Base-by-base conservation (phyloP, 1,140 invertebrate species). In the Leguminivora glycinivorella region DNA sequence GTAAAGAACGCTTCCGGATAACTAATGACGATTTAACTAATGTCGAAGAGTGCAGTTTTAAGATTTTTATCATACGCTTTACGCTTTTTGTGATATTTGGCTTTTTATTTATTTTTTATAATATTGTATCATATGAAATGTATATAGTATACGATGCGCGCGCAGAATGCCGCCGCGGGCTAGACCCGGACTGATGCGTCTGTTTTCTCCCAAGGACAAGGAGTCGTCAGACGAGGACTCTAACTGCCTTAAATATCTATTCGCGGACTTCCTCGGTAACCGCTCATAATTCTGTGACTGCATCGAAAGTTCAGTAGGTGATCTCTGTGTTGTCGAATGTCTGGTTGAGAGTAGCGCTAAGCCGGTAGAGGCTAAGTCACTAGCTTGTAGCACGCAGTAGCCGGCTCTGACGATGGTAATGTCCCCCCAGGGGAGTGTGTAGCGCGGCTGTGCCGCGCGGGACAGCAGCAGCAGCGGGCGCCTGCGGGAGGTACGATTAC, bases 181-280 rank as follows among this genome's bases (percentile, higher is more conserved):
- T 52, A 1, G 19, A 52, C 47, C 47, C 71, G 75, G 74, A 84
- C 76, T 81, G 73, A 83, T 70, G 58, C 83, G 76, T 87, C 67
- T 87, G 70, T 89, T 86, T 88, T 86, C 82, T 84, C 83, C 83
- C 75, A 89, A 90, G 88, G 87, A 87, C 80, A 83, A 89, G 87
- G 84, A 86, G 70, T 92, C 91, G 77, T 93, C 92, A 83, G 93
- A 94, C 92, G 93, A 93, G 84, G 92, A 93, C 86, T 92, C 93
- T 91, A 94, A 93, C 92, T 94, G 94, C 93, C 92, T 94, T 90
- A 94, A 92, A 92, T 93, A 93, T 88, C 92, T 93, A 87, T 93
- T 93, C 88, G 93, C 92, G 72, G 91, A 93, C 77, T 86, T 93
- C 69, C 87, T 93, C 85, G 93, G 93, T 93, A 93, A 93, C 83